Evolutionary conservation across 2,113 vertebrate species (phyloP).

Genomic region (Polyodon spathula): DNA sequence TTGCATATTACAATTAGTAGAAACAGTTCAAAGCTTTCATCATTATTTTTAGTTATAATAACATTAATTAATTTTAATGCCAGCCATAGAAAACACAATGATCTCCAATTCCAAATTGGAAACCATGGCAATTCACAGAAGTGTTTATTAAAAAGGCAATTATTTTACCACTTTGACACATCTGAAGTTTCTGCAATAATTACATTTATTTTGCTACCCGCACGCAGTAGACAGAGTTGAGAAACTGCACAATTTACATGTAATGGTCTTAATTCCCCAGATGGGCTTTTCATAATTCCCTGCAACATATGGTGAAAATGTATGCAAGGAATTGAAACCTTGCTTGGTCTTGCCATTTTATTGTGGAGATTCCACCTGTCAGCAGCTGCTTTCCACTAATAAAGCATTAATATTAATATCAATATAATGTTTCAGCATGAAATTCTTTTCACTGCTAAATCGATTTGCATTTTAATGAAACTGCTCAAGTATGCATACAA

Average conservation of each 20-base stretch:
- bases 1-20: not conserved
- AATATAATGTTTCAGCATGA: not conserved
- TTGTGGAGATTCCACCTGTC: not conserved
- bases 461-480: not conserved
- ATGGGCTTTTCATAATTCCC: not conserved
- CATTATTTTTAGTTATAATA: conserved; percentile 5
- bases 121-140: conserved; percentile 7
- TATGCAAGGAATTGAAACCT: not conserved
- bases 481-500: too few relatives aligned
- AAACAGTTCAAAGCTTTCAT: conserved; percentile 1
- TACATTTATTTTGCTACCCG: not conserved
- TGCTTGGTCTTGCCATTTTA: not conserved
- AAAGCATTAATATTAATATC: conserved; percentile 1
- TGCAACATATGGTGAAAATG: not conserved
- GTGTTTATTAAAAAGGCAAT: not conserved
- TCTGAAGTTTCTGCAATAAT: conserved; percentile 3
- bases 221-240: not conserved
- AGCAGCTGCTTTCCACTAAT: not conserved
- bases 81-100: not conserved
- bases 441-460: not conserved
- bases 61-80: conserved; percentile 8
- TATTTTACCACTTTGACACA: not conserved
- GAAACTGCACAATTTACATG: not conserved
- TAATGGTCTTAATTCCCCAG: not conserved
- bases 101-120: not conserved